phyloP scores from a whole-genome alignment of 1,140 invertebrate genomes.

The Leguminivora glycinivorella region DNA sequence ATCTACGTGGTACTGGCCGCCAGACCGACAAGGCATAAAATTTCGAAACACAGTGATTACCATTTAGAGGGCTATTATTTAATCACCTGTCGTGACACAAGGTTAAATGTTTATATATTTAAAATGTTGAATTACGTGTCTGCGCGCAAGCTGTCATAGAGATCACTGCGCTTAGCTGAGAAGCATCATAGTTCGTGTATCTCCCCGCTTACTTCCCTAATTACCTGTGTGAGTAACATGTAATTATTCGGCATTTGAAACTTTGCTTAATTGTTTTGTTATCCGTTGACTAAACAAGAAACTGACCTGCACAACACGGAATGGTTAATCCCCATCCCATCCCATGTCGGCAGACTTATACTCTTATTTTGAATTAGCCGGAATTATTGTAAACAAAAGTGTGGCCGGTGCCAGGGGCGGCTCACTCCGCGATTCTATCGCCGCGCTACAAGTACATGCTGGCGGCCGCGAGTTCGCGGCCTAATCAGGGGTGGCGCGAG shows the following conservation, averaged over 20 bases:
- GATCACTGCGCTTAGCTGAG: constrained; percentile 23
- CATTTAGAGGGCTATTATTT: constrained; percentile 39
- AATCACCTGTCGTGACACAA: constrained; percentile 34
- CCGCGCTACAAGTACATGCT: too few relatives aligned
- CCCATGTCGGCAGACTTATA: too few relatives aligned
- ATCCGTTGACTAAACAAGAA: background rate
- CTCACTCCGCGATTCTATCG: too few relatives aligned
- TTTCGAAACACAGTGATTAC: constrained; percentile 58
- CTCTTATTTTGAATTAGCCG: too few relatives aligned
- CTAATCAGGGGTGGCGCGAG: too few relatives aligned
- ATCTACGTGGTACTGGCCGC: constrained; percentile 60
- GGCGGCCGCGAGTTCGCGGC: too few relatives aligned
- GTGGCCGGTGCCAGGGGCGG: too few relatives aligned
- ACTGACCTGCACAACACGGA: background rate
- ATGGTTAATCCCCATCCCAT: background rate
- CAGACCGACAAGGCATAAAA: constrained; percentile 40
- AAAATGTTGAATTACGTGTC: background rate
- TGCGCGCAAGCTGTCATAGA: constrained; percentile 19
- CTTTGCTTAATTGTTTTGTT: constrained; percentile 7
- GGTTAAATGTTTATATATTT: background rate
- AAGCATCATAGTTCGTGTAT: constrained; percentile 14
- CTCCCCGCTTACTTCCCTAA: constrained; percentile 26
- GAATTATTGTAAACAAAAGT: too few relatives aligned
- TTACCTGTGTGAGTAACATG: constrained; percentile 18
- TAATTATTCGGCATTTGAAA: constrained; percentile 14